These are phyloP conservation scores for Motacilla alba DNA, from an alignment of 2,113 vertebrate genomes.

Conservation along the genomic window DNA sequence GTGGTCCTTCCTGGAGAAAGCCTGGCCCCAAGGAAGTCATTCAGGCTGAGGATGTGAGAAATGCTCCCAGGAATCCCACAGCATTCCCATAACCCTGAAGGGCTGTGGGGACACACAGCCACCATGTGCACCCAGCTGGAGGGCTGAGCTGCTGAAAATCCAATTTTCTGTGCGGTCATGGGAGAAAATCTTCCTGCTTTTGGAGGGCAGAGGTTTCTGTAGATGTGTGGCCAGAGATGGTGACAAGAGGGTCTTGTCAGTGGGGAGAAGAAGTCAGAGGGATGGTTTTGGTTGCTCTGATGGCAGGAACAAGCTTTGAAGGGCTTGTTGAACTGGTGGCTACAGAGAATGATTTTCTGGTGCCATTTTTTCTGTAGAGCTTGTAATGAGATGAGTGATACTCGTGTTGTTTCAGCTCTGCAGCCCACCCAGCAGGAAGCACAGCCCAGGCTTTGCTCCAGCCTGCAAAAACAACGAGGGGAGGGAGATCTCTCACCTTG, in stretches of 20 bases:
- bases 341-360: background rate
- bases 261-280: background rate
- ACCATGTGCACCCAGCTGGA: too few relatives aligned
- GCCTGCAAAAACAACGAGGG: background rate
- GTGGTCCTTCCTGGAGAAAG: background rate
- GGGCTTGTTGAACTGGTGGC: background rate
- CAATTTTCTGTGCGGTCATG: fast-evolving
- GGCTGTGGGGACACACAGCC: background rate
- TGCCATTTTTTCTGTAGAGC: background rate
- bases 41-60: background rate
- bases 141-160: background rate
- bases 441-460: background rate
- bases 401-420: background rate
- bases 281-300: background rate
- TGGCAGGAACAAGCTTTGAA: background rate
- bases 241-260: background rate
- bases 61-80: background rate
- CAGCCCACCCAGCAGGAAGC: background rate
- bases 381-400: background rate
- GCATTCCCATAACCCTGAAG: background rate
- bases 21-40: background rate
- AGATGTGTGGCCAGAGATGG: background rate
- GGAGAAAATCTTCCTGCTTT: background rate
- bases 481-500: background rate
- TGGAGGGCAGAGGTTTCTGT: background rate